A percentile compares a stretch with the other conserved stretches of the same genome.
These are phyloP conservation scores for Acanthornis magna DNA, from an alignment of 2,797 vertebrate species.

Conservation along the genomic window DNA sequence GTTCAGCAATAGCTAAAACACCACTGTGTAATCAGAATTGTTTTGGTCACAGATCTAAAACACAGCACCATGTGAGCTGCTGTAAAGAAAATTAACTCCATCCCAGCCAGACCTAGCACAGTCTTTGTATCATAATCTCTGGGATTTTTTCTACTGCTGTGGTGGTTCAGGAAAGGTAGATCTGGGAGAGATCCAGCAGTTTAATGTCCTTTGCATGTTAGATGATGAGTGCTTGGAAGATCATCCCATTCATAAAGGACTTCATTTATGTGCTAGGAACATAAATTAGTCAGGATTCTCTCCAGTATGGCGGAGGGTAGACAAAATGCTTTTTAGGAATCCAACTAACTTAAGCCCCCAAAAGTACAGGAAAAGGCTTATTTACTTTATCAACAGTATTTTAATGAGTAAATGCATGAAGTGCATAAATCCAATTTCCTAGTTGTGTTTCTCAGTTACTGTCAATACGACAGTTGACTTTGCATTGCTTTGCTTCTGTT, in stretches of 20 bases:
- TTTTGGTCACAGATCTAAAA: background rate
- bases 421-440: background rate
- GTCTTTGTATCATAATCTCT: background rate
- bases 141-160: background rate
- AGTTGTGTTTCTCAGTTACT: background rate
- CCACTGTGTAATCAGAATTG: rapidly evolving
- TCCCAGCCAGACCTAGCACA: background rate
- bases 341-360: background rate
- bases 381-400: background rate
- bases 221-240: background rate
- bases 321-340: background rate
- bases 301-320: background rate
- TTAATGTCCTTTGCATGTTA: background rate
- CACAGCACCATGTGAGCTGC: background rate
- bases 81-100: background rate
- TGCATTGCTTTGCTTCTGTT: conserved; percentile 6
- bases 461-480: background rate
- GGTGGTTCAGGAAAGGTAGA: background rate
- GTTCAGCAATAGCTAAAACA: background rate
- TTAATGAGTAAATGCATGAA: background rate
- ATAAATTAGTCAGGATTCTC: background rate
- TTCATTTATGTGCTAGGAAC: background rate
- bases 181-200: background rate
- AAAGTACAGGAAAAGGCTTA: background rate
- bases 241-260: background rate